These are phyloP conservation scores for Pseudorectes ferrugineus DNA, from an alignment of 2,113 vertebrate genomes.

Conservation along the genomic window DNA sequence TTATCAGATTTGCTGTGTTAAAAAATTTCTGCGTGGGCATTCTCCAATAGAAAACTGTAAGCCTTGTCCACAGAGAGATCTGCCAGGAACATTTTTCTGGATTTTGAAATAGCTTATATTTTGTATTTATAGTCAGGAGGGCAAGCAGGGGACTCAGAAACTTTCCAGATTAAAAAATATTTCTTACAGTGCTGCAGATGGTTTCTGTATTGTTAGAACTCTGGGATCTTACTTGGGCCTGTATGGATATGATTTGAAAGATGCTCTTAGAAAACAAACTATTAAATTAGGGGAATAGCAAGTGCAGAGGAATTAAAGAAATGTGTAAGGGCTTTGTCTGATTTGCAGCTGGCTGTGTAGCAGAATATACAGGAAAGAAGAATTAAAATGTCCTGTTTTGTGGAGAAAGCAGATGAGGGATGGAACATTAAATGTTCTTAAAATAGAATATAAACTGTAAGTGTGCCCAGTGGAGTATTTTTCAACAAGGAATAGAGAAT, in stretches of 20 bases:
- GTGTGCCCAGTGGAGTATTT: not conserved
- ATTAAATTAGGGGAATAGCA: not conserved
- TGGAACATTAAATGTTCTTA: not conserved
- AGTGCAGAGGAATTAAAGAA: not conserved
- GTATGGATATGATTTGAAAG: not conserved
- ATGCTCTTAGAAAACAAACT: not conserved
- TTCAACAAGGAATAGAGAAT: not conserved
- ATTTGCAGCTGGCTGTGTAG: not conserved
- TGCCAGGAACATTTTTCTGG: not conserved
- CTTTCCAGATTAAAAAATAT: not conserved
- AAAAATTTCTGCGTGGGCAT: fast-evolving
- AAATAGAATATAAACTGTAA: not conserved
- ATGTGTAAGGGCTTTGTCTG: not conserved
- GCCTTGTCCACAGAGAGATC: not conserved
- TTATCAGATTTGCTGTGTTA: not conserved
- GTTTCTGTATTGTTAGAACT: not conserved
- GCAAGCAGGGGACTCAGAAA: not conserved
- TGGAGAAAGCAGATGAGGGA: not conserved
- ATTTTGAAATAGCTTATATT: not conserved
- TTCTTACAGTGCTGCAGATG: not conserved
- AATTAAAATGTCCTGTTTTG: not conserved
- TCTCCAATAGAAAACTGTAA: not conserved
- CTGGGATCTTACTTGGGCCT: not conserved
- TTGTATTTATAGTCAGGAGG: not conserved
- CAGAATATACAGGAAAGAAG: not conserved